These are phyloP conservation scores for Melanophora roralis DNA, from an alignment of 2,888 invertebrate genomes.

Conservation along the genomic window DNA sequence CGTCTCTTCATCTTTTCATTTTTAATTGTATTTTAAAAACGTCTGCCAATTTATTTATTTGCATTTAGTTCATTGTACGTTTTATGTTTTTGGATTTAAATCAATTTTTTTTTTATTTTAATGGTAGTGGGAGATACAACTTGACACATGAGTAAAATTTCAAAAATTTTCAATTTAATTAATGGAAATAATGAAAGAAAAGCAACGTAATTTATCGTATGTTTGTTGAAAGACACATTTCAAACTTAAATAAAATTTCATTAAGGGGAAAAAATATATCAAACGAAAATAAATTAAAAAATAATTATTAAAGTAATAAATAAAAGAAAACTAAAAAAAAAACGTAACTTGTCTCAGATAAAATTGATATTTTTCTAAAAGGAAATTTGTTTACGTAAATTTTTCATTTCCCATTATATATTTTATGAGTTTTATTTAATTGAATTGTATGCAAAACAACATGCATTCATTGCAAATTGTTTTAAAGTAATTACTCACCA, in stretches of 20 bases:
- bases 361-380: too few relatives aligned
- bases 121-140: background rate
- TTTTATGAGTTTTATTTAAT: background rate
- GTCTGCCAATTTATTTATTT: conserved; percentile 25
- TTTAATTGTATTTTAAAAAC: conserved; percentile 10
- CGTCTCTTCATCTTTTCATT: background rate
- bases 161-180: background rate
- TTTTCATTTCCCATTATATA: background rate
- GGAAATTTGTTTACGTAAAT: too few relatives aligned
- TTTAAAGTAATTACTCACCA: background rate
- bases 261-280: background rate
- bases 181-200: conserved; percentile 16
- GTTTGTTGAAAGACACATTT: background rate
- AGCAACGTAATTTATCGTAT: background rate
- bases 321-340: too few relatives aligned
- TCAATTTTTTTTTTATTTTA: background rate
- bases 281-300: background rate
- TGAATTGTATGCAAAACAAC: background rate
- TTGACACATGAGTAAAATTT: conserved; percentile 5
- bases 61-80: conserved; percentile 30
- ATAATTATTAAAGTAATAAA: too few relatives aligned
- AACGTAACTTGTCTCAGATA: too few relatives aligned
- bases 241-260: background rate
- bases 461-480: conserved; percentile 4
- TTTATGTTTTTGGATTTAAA: conserved; percentile 19